These are phyloP conservation scores for Bombus picipes DNA, from an alignment of 1,140 invertebrate species.

Conservation along the genomic window DNA sequence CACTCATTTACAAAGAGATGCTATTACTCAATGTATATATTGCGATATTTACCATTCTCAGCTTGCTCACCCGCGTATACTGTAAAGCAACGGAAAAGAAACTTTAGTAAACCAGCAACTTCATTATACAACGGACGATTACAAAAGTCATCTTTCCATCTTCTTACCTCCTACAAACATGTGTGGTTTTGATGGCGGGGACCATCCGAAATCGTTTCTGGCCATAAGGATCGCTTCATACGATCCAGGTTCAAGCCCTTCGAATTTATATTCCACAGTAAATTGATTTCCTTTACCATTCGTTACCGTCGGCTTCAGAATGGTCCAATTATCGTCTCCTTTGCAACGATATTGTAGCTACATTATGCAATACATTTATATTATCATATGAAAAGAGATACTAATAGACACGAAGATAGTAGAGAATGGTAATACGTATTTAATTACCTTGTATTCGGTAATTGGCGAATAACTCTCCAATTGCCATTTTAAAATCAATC, in stretches of 20 bases:
- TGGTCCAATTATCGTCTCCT: conserved; percentile 65
- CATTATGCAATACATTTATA: conserved; percentile 3
- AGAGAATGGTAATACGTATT: not conserved
- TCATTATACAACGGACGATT: not conserved
- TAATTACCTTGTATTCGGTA: conserved; percentile 77
- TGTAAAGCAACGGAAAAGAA: conserved; percentile 18
- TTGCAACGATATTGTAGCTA: conserved; percentile 74
- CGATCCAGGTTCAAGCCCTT: conserved; percentile 67
- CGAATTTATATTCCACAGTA: conserved; percentile 64
- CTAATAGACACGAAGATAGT: not conserved
- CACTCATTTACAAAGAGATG: not conserved
- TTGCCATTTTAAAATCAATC: conserved; percentile 80
- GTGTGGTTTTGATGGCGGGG: conserved; percentile 62
- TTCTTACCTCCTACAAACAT: conserved; percentile 69
- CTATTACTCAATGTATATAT: not conserved
- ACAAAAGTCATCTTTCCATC: not conserved
- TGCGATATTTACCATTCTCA: conserved; percentile 34
- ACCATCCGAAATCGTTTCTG: conserved; percentile 76
- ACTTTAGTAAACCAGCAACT: not conserved
- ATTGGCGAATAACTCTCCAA: conserved; percentile 82
- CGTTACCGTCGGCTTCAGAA: conserved; percentile 65
- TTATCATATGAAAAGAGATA: not conserved
- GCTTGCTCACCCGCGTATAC: not conserved
- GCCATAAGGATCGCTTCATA: conserved; percentile 73
- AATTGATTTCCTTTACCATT: conserved; percentile 70